Evolutionary conservation across 2,888 invertebrate genomes (phyloP).

Genomic region (Pandemis corylana): DNA sequence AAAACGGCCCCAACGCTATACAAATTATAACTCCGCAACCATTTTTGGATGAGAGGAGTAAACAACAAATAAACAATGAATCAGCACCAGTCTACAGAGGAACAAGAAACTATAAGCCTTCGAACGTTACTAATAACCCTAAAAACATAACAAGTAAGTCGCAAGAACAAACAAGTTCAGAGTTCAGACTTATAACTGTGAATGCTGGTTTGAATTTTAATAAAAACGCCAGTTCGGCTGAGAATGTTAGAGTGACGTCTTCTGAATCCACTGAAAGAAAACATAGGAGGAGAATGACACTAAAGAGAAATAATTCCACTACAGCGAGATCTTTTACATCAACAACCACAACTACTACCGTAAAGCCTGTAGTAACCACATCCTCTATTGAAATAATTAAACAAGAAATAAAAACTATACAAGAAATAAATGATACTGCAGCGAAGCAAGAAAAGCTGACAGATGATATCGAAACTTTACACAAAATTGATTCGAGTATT

Average conservation of each 20-base stretch:
- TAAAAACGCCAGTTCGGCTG: slow-evolving; percentile 49
- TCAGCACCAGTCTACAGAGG: slow-evolving; percentile 72
- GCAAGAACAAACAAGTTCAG: slow-evolving; percentile 53
- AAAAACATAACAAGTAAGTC: slow-evolving; percentile 48
- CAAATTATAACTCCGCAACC: slow-evolving; percentile 72
- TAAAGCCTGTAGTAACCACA: slow-evolving; percentile 48
- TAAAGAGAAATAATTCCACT: slow-evolving; percentile 58
- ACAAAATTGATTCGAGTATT: slow-evolving; percentile 57
- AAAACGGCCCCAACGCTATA: slow-evolving; percentile 52
- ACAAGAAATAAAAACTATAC: slow-evolving; percentile 66
- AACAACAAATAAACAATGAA: slow-evolving; percentile 58
- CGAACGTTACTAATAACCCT: slow-evolving; percentile 51
- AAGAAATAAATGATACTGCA: slow-evolving; percentile 50
- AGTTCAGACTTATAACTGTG: slow-evolving; percentile 61
- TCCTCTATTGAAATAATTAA: slow-evolving; percentile 63
- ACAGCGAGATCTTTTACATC: slow-evolving; percentile 49
- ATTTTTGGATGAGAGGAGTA: slow-evolving; percentile 70
- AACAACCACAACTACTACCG: slow-evolving; percentile 48
- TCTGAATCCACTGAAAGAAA: slow-evolving; percentile 63
- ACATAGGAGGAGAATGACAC: slow-evolving; percentile 70
- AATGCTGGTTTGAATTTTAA: slow-evolving; percentile 67
- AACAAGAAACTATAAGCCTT: slow-evolving; percentile 64
- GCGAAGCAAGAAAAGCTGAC: slow-evolving; percentile 64
- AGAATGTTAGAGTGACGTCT: slow-evolving; percentile 48
- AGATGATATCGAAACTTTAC: slow-evolving; percentile 65